These are phyloP conservation scores for Adela reaumurella DNA, from an alignment of 2,888 invertebrate species.

Conservation along the genomic window DNA sequence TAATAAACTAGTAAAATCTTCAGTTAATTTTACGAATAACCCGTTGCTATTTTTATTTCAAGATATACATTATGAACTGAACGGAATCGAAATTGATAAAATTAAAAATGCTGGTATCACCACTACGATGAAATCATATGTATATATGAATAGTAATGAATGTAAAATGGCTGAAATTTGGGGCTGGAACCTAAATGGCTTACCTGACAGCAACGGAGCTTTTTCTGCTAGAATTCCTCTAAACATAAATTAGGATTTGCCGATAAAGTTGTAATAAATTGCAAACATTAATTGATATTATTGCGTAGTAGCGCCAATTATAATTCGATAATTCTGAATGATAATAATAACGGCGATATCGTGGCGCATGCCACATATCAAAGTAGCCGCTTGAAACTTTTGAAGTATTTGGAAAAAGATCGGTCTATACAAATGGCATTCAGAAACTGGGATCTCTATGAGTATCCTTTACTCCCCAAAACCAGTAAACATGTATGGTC, in stretches of 20 bases:
- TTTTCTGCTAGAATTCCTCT: conserved; percentile 21
- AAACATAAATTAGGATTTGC: conserved; percentile 20
- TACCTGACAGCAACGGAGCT: conserved; percentile 11
- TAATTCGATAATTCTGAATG: conserved; percentile 13
- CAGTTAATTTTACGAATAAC: conserved; percentile 14
- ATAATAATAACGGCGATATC: background rate
- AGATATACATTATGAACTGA: conserved; percentile 22
- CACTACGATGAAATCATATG: conserved; percentile 21
- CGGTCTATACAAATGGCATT: conserved; percentile 15
- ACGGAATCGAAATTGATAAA: conserved; percentile 20
- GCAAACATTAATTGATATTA: conserved; percentile 25
- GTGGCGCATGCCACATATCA: conserved; percentile 2
- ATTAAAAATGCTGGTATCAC: conserved; percentile 20
- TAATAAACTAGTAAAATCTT: background rate
- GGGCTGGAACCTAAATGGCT: conserved; percentile 13
- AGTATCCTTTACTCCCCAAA: conserved; percentile 20
- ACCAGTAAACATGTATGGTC: conserved; percentile 20
- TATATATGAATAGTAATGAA: conserved; percentile 18
- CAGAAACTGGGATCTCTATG: no score
- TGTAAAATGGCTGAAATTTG: conserved; percentile 15
- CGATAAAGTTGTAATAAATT: conserved; percentile 24
- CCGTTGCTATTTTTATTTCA: conserved; percentile 18
- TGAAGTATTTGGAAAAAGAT: conserved; percentile 16
- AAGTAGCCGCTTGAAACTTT: background rate
- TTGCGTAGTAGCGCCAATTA: conserved; percentile 9